These are phyloP conservation scores for Myotis myotis DNA, from an alignment of 2,797 vertebrate species.

Conservation along the genomic window DNA sequence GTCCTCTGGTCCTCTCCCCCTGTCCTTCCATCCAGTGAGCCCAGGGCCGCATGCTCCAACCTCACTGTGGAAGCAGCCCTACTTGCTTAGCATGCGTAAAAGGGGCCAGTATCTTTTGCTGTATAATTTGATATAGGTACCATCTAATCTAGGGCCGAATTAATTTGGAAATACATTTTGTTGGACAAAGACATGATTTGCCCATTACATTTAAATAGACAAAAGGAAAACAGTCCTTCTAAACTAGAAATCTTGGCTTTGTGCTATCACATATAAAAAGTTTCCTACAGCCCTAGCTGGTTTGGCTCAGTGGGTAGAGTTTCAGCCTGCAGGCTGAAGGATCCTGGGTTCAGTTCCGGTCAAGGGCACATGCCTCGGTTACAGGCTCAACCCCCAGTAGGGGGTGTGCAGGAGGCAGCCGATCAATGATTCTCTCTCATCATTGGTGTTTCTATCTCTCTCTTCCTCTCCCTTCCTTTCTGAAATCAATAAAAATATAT, in stretches of 20 bases:
- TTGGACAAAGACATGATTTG: neutral
- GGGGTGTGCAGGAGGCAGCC: no score
- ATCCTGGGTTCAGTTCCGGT: no score
- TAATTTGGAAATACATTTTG: neutral
- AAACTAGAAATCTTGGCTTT: neutral
- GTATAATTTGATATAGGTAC: neutral
- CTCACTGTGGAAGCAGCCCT: neutral
- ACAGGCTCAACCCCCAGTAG: no score
- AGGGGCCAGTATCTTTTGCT: neutral
- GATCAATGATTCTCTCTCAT: no score
- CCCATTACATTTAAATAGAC: neutral
- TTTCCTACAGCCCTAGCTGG: no score
- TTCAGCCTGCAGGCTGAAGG: no score
- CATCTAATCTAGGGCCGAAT: neutral
- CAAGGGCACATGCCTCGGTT: no score
- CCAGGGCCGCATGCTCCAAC: neutral
- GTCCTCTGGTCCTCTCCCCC: neutral
- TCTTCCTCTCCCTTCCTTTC: no score
- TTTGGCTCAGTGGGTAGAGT: no score
- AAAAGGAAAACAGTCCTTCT: neutral
- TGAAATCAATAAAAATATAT: no score
- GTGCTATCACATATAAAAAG: no score
- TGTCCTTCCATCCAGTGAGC: neutral
- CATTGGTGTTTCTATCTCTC: no score
- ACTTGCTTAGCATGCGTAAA: neutral